Evolutionary conservation across 2,888 invertebrate species (phyloP).

Genomic region (Ctena decussata): DNA sequence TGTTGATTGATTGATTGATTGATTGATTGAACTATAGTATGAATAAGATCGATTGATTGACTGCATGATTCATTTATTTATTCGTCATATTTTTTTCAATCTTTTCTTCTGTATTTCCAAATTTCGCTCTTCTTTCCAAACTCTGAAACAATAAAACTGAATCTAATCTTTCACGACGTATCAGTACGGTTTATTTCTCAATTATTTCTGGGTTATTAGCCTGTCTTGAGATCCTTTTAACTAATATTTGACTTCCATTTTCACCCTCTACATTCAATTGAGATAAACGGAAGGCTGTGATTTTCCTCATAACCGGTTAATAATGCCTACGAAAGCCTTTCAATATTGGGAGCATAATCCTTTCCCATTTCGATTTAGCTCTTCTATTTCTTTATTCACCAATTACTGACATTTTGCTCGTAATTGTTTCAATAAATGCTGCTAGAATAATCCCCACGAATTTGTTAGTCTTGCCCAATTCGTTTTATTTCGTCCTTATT

Average conservation of each 20-base stretch:
- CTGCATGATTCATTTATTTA: too few relatives aligned
- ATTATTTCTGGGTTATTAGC: constrained; percentile 10
- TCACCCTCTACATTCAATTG: constrained; percentile 40
- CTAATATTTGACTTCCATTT: constrained; percentile 40
- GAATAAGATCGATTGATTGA: too few relatives aligned
- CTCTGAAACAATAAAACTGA: too few relatives aligned
- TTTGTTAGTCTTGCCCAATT: not conserved
- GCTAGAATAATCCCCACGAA: not conserved
- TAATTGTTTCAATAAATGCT: constrained; percentile 57
- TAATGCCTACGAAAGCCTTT: constrained; percentile 56
- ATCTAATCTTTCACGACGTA: not conserved
- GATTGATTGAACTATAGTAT: not conserved
- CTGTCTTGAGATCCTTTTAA: constrained; percentile 1
- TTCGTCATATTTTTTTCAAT: too few relatives aligned
- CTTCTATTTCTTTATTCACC: constrained; percentile 50
- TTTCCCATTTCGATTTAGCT: constrained; percentile 57
- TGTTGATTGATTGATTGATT: not conserved
- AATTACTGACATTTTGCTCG: constrained; percentile 31
- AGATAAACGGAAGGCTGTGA: constrained; percentile 49
- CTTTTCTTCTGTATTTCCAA: too few relatives aligned
- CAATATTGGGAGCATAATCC: constrained; percentile 52
- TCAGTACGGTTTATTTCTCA: constrained; percentile 5
- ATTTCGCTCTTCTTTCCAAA: too few relatives aligned
- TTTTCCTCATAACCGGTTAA: constrained; percentile 60
- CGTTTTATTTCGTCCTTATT: not conserved